Conservation (phyloP, 2,113 vertebrate species). For the Campylomormyrus tamandua region DNA sequence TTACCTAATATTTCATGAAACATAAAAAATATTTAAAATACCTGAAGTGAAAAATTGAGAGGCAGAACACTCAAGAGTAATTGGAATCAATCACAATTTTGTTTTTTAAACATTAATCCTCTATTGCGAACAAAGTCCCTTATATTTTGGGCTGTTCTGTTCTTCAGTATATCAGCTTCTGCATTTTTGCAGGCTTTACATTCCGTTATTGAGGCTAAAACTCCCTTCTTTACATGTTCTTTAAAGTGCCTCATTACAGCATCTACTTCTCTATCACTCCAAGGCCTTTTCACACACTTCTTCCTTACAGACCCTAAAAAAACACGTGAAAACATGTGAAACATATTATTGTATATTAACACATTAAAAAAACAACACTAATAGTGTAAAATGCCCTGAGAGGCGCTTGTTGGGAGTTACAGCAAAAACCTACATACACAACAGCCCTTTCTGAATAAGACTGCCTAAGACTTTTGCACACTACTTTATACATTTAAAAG, state of each 20-base stretch:
- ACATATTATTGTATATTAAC: too few species aligned
- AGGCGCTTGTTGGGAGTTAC: too few species aligned
- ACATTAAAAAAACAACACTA: too few species aligned
- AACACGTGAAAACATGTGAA: too few species aligned
- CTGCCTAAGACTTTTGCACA: too few species aligned
- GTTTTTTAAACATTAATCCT: neutral
- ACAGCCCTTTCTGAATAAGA: too few species aligned
- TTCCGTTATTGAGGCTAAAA: neutral
- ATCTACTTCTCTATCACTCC: neutral
- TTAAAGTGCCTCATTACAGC: neutral
- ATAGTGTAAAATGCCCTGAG: too few species aligned
- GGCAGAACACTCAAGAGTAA: neutral
- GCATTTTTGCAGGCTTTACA: neutral
- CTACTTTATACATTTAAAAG: too few species aligned
- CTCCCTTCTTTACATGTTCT: neutral
- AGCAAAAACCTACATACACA: too few species aligned
- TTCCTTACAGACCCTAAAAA: neutral
- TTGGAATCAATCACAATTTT: neutral
- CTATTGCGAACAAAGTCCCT: neutral
- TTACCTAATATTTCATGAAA: too few species aligned
- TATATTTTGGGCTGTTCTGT: neutral
- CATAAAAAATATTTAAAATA: too few species aligned
- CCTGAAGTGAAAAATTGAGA: neutral
- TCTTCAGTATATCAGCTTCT: neutral
- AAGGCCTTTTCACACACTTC: neutral